Conservation (phyloP, 2,888 invertebrate genomes). For the Clivina fossor region DNA sequence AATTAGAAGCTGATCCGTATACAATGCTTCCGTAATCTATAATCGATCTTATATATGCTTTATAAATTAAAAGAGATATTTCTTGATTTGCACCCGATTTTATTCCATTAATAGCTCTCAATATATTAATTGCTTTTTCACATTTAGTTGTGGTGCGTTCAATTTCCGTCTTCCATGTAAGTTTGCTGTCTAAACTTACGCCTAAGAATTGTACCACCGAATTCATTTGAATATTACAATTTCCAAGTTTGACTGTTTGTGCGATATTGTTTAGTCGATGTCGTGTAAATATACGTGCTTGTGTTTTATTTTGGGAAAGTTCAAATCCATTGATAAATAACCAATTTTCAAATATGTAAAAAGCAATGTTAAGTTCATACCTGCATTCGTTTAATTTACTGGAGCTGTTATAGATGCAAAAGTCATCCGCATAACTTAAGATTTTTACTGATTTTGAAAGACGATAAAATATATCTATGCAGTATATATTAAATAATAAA, state of each 20-base stretch:
- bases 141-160: neutral
- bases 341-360: too few species aligned
- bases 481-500: neutral
- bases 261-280: too few species aligned
- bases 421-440: slow-evolving; percentile 1
- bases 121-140: slow-evolving; percentile 3
- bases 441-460: neutral
- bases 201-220: too few species aligned
- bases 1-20: neutral
- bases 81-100: neutral
- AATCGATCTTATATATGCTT: slow-evolving; percentile 1
- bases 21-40: slow-evolving; percentile 10
- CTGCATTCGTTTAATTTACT: neutral
- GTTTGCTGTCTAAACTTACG: neutral
- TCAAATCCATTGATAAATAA: too few species aligned
- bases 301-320: too few species aligned
- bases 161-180: neutral
- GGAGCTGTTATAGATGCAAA: neutral
- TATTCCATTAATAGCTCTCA: neutral
- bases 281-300: too few species aligned
- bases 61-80: neutral
- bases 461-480: neutral
- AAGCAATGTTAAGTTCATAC: neutral
- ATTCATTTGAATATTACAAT: too few species aligned
- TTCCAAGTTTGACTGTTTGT: too few species aligned